Conservation (phyloP, 2,888 invertebrate genomes). For the Cerceris ruficornis region DNA sequence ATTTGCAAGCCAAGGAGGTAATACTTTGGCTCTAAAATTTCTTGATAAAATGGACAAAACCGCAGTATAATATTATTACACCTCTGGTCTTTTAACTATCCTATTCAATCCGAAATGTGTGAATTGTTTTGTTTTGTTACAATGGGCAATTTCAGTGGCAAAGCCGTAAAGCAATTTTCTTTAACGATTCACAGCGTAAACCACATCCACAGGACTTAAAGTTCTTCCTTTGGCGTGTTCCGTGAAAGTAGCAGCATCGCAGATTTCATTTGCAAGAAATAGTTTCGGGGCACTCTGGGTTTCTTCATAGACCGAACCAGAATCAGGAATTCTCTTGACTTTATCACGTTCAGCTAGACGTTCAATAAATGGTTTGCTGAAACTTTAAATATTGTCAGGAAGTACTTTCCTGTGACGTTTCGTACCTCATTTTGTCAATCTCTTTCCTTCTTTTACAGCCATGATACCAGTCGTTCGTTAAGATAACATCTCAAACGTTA, state of each 20-base stretch:
- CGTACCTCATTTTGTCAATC: conserved; percentile 61
- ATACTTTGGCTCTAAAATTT: too few relatives aligned
- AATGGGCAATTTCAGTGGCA: conserved; percentile 1
- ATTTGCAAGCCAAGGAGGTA: too few relatives aligned
- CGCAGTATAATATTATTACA: too few relatives aligned
- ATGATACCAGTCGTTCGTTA: conserved; percentile 3
- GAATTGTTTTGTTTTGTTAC: conserved; percentile 3
- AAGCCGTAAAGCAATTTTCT: conserved; percentile 83
- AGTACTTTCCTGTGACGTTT: conserved; percentile 83
- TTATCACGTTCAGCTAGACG: conserved; percentile 85
- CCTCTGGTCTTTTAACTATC: too few relatives aligned
- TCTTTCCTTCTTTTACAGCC: conserved; percentile 62
- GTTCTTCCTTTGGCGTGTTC: conserved; percentile 83
- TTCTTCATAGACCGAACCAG: conserved; percentile 87
- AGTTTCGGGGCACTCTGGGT: conserved; percentile 82
- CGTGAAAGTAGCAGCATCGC: conserved; percentile 85
- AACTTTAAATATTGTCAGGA: conserved; percentile 90
- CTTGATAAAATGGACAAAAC: too few relatives aligned
- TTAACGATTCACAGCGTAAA: conserved; percentile 84
- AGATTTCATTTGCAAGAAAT: conserved; percentile 85
- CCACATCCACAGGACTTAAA: conserved; percentile 85
- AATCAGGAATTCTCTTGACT: conserved; percentile 81
- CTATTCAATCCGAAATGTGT: conserved; percentile 40
- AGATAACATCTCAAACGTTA: neutral
- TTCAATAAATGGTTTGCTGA: conserved; percentile 90